phyloP scores from a whole-genome alignment of 1,140 invertebrate species.

The Lycorma delicatula region DNA sequence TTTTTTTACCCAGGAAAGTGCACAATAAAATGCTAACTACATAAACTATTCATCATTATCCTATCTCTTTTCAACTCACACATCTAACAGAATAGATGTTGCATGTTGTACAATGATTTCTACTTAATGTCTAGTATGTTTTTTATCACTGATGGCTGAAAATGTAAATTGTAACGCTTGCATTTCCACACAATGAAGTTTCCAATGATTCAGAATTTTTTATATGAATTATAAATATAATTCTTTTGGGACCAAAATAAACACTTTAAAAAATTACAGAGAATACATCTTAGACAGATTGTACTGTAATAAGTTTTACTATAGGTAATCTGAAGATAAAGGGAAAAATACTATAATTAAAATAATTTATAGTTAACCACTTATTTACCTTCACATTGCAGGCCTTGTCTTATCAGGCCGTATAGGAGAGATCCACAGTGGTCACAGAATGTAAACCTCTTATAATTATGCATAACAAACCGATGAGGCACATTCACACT shows the following conservation, averaged over 20 bases:
- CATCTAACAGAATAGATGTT: too few species aligned
- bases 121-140: too few species aligned
- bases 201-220: too few species aligned
- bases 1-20: too few species aligned
- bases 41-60: too few species aligned
- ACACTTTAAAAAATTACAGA: not conserved
- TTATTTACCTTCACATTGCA: slow-evolving; percentile 85
- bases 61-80: too few species aligned
- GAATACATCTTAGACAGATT: not conserved
- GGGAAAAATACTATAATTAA: not conserved
- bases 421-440: slow-evolving; percentile 96
- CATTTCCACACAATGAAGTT: too few species aligned
- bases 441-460: slow-evolving; percentile 97
- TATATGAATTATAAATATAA: too few species aligned
- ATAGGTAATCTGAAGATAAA: slow-evolving; percentile 6
- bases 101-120: too few species aligned
- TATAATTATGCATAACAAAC: slow-evolving; percentile 88
- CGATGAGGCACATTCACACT: slow-evolving; percentile 98
- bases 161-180: too few species aligned
- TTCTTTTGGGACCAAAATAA: not conserved
- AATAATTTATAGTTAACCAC: slow-evolving; percentile 4
- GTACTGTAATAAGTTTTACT: not conserved
- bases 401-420: slow-evolving; percentile 91
- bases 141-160: too few species aligned
- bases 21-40: too few species aligned